Evolutionary conservation across 2,888 invertebrate genomes (phyloP).

Genomic region (Leptinotarsa peninsularis): DNA sequence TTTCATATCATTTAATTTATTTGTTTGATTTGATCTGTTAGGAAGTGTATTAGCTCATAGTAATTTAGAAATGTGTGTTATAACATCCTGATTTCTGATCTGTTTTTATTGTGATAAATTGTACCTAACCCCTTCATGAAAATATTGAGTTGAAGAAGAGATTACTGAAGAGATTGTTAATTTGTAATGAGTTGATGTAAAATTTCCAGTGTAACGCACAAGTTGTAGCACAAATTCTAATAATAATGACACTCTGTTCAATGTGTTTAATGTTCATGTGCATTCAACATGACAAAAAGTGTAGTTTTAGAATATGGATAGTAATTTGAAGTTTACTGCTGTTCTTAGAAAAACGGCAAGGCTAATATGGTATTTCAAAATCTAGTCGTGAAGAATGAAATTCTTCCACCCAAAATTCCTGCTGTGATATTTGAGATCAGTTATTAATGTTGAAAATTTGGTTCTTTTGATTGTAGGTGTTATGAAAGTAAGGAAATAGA

Average conservation of each 20-base stretch:
- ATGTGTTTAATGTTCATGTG: neutral
- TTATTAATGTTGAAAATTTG: neutral
- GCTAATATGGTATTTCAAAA: slow-evolving; percentile 46
- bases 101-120: slow-evolving; percentile 47
- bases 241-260: neutral
- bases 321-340: neutral
- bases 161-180: slow-evolving; percentile 32
- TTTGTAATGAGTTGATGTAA: slow-evolving; percentile 2
- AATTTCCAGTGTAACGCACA: neutral
- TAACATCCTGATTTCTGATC: slow-evolving; percentile 29
- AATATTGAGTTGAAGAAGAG: slow-evolving; percentile 5
- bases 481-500: neutral
- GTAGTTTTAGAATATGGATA: neutral
- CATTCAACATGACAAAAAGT: neutral
- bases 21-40: too few relatives aligned
- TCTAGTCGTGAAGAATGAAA: slow-evolving; percentile 57
- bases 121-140: slow-evolving; percentile 44
- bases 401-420: slow-evolving; percentile 54
- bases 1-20: too few relatives aligned
- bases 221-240: neutral
- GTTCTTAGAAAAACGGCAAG: slow-evolving; percentile 44
- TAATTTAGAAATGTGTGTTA: neutral
- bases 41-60: neutral
- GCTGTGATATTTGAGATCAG: slow-evolving; percentile 56
- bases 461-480: slow-evolving; percentile 4